Evolutionary conservation across 2,797 vertebrate genomes (phyloP).

Genomic region (Poeciliopsis paucimaculata): DNA sequence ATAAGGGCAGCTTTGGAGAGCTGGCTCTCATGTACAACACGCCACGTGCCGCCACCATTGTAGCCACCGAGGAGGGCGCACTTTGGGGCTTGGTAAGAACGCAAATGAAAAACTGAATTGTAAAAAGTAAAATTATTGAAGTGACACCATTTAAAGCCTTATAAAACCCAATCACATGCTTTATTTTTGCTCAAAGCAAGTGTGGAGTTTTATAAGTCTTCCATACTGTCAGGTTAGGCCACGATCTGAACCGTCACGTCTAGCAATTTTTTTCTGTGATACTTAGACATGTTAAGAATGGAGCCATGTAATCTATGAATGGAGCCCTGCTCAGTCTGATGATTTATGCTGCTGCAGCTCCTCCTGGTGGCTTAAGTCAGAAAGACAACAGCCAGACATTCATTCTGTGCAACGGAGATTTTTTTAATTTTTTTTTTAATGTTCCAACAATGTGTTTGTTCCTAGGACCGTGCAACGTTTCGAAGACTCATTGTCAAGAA

Average conservation of each 20-base stretch:
- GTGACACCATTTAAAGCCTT: neutral
- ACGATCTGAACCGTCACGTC: neutral
- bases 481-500: conserved; percentile 97
- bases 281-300: conserved; percentile 66
- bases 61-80: conserved; percentile 90
- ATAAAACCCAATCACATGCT: neutral
- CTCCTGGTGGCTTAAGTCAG: conserved; percentile 61
- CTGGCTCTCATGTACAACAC: conserved; percentile 99
- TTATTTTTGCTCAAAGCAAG: neutral
- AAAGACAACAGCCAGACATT: neutral
- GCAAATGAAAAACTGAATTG: neutral
- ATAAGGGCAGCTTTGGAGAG: conserved; percentile 96
- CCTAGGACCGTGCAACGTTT: conserved; percentile 94
- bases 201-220: neutral
- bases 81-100: conserved; percentile 95
- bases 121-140: neutral
- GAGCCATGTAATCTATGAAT: conserved; percentile 61
- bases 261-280: conserved; percentile 2
- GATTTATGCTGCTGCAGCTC: conserved; percentile 46
- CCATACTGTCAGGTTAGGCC: neutral
- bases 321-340: conserved; percentile 21
- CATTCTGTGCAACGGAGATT: neutral
- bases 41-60: conserved; percentile 93
- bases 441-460: conserved; percentile 6
- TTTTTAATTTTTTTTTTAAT: neutral